Conservation (phyloP, 2,888 invertebrate species). For the Homarus gammarus region DNA sequence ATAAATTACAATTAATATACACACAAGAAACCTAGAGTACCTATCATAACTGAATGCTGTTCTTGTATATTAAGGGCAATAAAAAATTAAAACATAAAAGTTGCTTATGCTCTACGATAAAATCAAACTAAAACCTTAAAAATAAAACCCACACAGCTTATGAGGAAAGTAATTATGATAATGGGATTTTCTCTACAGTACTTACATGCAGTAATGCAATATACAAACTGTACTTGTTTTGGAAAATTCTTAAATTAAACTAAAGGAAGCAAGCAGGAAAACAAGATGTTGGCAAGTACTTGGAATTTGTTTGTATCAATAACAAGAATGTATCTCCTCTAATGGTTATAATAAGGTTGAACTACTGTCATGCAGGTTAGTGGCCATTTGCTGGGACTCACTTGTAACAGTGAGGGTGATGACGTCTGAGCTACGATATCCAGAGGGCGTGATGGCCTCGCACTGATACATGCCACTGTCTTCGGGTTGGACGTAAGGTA, state of each 20-base stretch:
- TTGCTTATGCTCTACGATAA: too few relatives aligned
- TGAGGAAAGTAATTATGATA: too few relatives aligned
- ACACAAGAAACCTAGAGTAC: too few relatives aligned
- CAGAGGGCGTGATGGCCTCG: slow-evolving; percentile 37
- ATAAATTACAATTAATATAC: too few relatives aligned
- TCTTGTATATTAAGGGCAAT: too few relatives aligned
- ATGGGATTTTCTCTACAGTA: too few relatives aligned
- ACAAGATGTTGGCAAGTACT: not conserved
- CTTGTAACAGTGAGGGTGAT: slow-evolving; percentile 62
- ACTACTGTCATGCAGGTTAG: slow-evolving; percentile 11
- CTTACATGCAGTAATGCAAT: too few relatives aligned
- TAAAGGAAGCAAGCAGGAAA: slow-evolving; percentile 5
- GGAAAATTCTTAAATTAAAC: not conserved
- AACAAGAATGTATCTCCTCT: not conserved
- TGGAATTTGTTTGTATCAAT: not conserved
- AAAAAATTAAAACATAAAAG: too few relatives aligned
- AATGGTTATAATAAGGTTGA: not conserved
- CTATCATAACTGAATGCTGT: too few relatives aligned
- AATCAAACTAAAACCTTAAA: too few relatives aligned
- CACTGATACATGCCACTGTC: slow-evolving; percentile 69
- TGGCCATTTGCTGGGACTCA: slow-evolving; percentile 22
- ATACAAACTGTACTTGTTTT: too few relatives aligned
- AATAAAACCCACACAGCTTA: too few relatives aligned
- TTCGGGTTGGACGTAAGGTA: slow-evolving; percentile 38
- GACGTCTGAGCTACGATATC: slow-evolving; percentile 50